Evolutionary conservation across 2,888 invertebrate species (phyloP), one percentile per base, ranked within the genome.

Genomic region (Acleris sparsana): DNA sequence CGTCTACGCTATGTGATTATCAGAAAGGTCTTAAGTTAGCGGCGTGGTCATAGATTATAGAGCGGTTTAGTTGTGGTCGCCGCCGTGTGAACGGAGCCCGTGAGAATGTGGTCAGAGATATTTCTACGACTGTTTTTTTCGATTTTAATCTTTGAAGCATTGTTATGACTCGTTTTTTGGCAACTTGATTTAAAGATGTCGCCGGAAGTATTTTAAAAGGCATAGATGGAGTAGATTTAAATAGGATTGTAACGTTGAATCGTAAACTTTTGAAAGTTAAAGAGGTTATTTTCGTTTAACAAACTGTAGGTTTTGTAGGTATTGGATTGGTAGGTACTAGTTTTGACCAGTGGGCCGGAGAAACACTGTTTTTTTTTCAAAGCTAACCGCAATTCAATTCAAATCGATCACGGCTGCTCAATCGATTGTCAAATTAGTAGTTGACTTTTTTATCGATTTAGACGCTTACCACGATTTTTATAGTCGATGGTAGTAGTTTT

Each of bases 71-170:
- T 58, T 63, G 67, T 58, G 56, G 65, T 57, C 55, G 43, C 62
- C 53, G 52, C 59, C 65, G 65, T 69, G 65, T 69, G 65, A 69
- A 65, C 62, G 64, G 51, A 62, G 69, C 70, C 81, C 87, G 88
- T 88, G 88, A 86, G 88, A 88, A 88, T 86, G 88, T 84, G 88
- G 89, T 89, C 73, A 69, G 65, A 63, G 67, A 62, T 69, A 67
- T 69, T 69, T 72, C 73, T 65, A 75, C 75, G 62, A 62, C 52
- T 66, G 56, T 66, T 62, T 66, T n/a, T 65, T 66, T 66, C 39
- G 48, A 48, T 46, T 52, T 44, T 29, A 51, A 44, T 46, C 46
- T 53, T 39, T 59, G 52, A 43, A 56, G 56, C 48, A 22, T 20
- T 44, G 49, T 55, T 55, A 55, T 22, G 48, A 64, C 18, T 17